Evolutionary conservation across 2,888 invertebrate species (phyloP).

Genomic region (Achlya flavicornis): DNA sequence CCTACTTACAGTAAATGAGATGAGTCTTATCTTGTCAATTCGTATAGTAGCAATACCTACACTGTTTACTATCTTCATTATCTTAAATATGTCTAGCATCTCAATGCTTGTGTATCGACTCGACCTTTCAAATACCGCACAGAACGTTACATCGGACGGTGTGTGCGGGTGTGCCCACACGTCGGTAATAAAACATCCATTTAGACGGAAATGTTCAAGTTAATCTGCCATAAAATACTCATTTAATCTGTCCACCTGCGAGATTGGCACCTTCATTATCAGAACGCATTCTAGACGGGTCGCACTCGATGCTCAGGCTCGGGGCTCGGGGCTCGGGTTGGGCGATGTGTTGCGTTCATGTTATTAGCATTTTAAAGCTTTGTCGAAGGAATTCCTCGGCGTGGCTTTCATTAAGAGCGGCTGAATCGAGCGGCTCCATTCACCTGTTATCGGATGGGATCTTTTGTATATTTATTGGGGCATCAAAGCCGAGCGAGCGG

Average conservation of each 20-base stretch:
- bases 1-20: not conserved
- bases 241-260: conserved; percentile 59
- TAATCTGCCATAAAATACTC: conserved; percentile 61
- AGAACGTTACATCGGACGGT: conserved; percentile 15
- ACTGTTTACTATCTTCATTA: not conserved
- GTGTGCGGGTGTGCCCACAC: conserved; percentile 13
- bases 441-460: conserved; percentile 68
- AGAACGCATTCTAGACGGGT: conserved; percentile 49
- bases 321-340: conserved; percentile 13
- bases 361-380: conserved; percentile 61
- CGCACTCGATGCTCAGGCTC: conserved; percentile 15
- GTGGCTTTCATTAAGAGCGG: conserved; percentile 55
- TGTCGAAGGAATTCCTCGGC: conserved; percentile 56
- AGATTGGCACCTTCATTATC: conserved; percentile 61
- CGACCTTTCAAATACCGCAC: not conserved
- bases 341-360: conserved; percentile 42
- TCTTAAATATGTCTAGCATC: not conserved
- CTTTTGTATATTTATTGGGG: conserved; percentile 75
- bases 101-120: not conserved
- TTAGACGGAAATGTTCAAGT: conserved; percentile 36
- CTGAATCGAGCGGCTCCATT: conserved; percentile 40
- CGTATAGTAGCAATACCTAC: not conserved
- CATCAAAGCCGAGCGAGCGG: conserved; percentile 47
- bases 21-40: not conserved
- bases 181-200: conserved; percentile 41